phyloP scores from a whole-genome alignment of 23 tunicate species.

The Clavelina lepadiformis region DNA sequence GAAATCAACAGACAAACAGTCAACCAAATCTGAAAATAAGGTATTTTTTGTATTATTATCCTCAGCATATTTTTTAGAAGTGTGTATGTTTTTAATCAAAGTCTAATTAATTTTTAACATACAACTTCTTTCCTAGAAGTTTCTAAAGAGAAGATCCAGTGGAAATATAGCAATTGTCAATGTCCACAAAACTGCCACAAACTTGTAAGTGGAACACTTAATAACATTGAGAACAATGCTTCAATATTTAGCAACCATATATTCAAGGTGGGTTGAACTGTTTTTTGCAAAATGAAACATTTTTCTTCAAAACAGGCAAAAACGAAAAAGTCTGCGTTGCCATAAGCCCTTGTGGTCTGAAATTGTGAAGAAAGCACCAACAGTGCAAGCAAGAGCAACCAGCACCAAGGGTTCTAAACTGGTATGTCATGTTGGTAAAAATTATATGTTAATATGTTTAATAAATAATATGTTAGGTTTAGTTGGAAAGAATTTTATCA shows the following conservation, averaged over 20 bases:
- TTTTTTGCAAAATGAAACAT: not conserved
- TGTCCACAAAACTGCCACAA: constrained; percentile 30
- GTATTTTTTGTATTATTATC: no score
- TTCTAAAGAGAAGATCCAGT: not conserved
- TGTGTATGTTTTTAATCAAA: no score
- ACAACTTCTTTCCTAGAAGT: no score
- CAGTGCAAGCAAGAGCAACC: constrained; percentile 1
- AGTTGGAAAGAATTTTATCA: no score
- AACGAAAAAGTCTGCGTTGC: not conserved
- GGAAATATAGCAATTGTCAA: constrained; percentile 11
- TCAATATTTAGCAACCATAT: not conserved
- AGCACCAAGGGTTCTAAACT: constrained; percentile 5
- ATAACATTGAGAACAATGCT: not conserved
- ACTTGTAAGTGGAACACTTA: constrained; percentile 16
- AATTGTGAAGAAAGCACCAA: constrained; percentile 34
- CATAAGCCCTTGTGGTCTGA: constrained; percentile 66
- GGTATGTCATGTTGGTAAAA: not conserved
- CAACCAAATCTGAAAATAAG: no score
- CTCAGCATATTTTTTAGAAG: no score
- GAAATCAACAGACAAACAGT: no score
- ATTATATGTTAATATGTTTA: not conserved
- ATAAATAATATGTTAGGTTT: not conserved
- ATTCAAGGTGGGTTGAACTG: not conserved
- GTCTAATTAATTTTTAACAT: no score
- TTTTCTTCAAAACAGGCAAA: not conserved